Evolutionary conservation across 2,888 invertebrate species (phyloP).

Genomic region (Lamellibrachia satsuma): DNA sequence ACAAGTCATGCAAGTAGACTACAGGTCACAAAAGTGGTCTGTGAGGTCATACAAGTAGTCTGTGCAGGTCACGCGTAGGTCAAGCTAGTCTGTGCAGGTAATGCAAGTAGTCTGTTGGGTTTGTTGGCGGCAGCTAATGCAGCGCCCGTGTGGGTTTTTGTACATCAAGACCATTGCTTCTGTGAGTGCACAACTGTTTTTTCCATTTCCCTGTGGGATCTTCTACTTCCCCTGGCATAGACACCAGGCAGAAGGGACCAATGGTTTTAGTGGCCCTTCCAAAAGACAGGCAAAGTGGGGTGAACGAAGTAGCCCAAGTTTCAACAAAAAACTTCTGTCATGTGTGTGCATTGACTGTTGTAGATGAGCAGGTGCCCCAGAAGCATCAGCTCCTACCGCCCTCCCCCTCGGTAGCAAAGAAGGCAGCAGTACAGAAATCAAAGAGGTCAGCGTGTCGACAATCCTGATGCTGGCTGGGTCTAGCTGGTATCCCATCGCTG

Average conservation of each 20-base stretch:
- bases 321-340: background rate
- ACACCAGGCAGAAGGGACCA: too few relatives aligned
- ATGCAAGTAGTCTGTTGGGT: background rate
- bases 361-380: background rate
- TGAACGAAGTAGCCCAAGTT: too few relatives aligned
- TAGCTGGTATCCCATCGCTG: background rate
- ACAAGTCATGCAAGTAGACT: background rate
- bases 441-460: background rate
- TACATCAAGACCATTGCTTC: too few relatives aligned
- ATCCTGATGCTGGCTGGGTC: background rate
- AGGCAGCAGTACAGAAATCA: background rate
- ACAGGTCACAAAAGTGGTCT: too few relatives aligned
- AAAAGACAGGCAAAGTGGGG: too few relatives aligned
- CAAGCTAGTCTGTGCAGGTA: background rate
- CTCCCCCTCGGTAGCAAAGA: background rate
- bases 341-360: background rate
- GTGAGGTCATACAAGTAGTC: too few relatives aligned
- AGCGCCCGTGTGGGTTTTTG: too few relatives aligned
- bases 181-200: too few relatives aligned
- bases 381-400: background rate
- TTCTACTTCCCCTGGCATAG: too few relatives aligned
- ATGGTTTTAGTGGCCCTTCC: too few relatives aligned
- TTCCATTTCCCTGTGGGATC: too few relatives aligned
- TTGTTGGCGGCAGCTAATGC: background rate
- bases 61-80: background rate